Conservation (phyloP, 2,888 invertebrate species). For the Dryococelus australis region DNA sequence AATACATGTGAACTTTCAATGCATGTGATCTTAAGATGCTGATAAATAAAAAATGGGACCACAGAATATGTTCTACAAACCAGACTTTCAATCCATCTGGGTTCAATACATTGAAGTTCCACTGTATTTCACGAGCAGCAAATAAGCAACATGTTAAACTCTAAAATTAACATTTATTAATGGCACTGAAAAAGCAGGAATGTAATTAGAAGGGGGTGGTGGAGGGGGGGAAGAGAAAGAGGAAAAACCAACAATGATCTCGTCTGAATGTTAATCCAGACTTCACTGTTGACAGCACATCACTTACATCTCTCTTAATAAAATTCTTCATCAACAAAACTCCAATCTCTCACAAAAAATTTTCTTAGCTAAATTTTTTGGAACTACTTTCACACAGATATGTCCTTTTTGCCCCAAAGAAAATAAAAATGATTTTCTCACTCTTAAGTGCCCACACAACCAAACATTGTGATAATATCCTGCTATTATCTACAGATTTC, state of each 20-base stretch:
- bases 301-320: neutral
- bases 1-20: too few relatives aligned
- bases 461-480: neutral
- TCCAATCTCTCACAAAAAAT: neutral
- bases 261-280: slow-evolving; percentile 2
- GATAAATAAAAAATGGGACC: too few relatives aligned
- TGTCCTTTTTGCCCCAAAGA: neutral
- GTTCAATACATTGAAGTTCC: too few relatives aligned
- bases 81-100: too few relatives aligned
- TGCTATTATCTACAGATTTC: neutral
- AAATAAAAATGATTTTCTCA: neutral
- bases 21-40: too few relatives aligned
- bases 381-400: neutral
- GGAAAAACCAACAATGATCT: neutral
- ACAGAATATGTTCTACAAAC: too few relatives aligned
- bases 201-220: too few relatives aligned
- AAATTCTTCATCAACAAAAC: neutral
- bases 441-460: neutral
- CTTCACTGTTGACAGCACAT: neutral
- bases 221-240: neutral
- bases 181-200: too few relatives aligned
- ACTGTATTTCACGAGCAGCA: too few relatives aligned
- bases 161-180: too few relatives aligned
- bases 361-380: neutral
- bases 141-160: too few relatives aligned